Evolutionary conservation across 2,113 vertebrate species (phyloP).

Genomic region (Psammodynastes pulverulentus): DNA sequence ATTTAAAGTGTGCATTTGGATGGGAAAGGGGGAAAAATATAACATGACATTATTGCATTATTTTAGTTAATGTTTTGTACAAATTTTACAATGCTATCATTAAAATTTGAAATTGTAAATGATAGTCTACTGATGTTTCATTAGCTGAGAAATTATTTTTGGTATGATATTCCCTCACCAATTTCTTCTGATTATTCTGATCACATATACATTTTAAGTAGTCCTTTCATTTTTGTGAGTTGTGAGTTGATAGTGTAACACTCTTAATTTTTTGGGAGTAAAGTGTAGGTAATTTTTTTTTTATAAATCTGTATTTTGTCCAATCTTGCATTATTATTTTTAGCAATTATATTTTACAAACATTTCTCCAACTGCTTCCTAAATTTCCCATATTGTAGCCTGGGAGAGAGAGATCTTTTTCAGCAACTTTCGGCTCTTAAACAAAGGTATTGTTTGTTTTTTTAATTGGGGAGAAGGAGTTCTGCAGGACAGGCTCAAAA

Average conservation of each 20-base stretch:
- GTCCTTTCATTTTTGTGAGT: background rate
- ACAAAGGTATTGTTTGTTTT: background rate
- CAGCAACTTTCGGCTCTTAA: too few relatives aligned
- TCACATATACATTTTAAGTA: background rate
- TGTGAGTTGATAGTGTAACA: background rate
- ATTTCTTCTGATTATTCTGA: background rate
- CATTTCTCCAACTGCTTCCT: background rate
- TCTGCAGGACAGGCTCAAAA: background rate
- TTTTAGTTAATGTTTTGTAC: background rate
- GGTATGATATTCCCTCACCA: background rate
- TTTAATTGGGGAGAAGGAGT: background rate
- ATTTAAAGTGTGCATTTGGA: background rate
- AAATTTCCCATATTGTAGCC: background rate
- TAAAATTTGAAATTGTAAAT: background rate
- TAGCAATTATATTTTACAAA: background rate
- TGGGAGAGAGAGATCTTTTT: too few relatives aligned
- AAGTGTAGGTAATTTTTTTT: background rate
- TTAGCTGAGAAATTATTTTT: background rate
- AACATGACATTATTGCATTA: background rate
- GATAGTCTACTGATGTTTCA: background rate
- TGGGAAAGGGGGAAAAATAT: background rate
- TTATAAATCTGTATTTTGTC: background rate
- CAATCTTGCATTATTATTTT: background rate
- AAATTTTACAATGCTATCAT: background rate
- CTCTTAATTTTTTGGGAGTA: background rate